Conservation (phyloP, 2,797 vertebrate genomes). For the Sphenopsis melanotis region DNA sequence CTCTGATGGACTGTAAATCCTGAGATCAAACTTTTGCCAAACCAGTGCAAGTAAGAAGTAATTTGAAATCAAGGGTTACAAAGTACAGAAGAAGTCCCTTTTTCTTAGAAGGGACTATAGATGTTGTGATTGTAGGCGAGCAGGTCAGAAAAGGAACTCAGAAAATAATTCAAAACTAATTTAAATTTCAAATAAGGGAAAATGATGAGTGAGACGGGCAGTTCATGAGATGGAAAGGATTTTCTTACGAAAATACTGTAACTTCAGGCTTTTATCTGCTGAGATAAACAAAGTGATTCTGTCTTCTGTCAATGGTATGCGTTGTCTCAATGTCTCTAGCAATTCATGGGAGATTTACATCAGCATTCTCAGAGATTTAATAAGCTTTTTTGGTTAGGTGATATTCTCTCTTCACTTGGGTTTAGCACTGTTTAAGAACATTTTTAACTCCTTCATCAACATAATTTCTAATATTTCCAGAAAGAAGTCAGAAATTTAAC, state of each 20-base stretch:
- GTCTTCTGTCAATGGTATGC: neutral
- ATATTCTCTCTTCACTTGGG: neutral
- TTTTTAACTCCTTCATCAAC: neutral
- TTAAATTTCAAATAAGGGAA: neutral
- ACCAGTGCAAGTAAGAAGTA: neutral
- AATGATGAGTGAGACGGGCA: neutral
- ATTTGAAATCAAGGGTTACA: neutral
- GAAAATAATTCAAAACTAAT: neutral
- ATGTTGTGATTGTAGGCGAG: neutral
- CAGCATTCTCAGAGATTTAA: neutral
- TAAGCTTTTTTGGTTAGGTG: neutral
- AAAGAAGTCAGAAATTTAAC: neutral
- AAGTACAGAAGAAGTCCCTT: neutral
- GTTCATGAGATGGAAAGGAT: neutral
- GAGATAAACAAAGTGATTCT: neutral
- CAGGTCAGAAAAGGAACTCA: neutral
- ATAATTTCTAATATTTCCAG: neutral
- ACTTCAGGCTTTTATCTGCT: neutral
- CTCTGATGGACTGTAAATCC: neutral
- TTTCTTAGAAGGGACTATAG: neutral
- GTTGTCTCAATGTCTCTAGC: neutral
- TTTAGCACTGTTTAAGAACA: neutral
- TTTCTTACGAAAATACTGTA: neutral
- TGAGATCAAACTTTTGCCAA: neutral
- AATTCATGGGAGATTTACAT: neutral